Evolutionary conservation across 2,797 vertebrate species (phyloP), one percentile per base, ranked within the genome.

Genomic region (Siniperca undulata): DNA sequence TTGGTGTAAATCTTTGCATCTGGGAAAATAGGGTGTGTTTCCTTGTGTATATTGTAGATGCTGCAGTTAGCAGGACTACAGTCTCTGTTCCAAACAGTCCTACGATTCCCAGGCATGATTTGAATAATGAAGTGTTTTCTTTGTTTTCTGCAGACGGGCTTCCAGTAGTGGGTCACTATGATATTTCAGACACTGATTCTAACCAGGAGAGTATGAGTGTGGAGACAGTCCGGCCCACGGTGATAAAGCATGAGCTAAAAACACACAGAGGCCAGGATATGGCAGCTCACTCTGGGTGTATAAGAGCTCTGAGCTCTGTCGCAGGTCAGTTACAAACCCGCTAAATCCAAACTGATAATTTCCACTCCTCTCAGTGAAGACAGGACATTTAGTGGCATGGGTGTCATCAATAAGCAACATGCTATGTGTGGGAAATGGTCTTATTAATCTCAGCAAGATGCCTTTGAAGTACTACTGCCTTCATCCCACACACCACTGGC

Each of bases 171-270:
- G 97, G 97, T 95, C 97, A 98, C 95, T 99, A 97, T 92, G 97
- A 99, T 96, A 96, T 99, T 95, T 99, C 98, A 93, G 98, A 98
- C 95, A 98, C 98, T 94, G 97, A 98, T 96, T 99, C 98, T 90
- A 98, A 99, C 94, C 97, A 96, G 85, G 98, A 98, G 94, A 96
- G 96, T 95, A 95, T 98, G 95, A 97, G 95, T 94, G 97, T 97
- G 95, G 97, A 94, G 89, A 96, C 96, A 97, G 93, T 96, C 95
- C 98, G 96, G 83, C 96, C 97, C 1, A 96, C 96, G 91, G 97
- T 97, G 87, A 97, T 97, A 92, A 97, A 96, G 95, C 96, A 97
- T 96, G 97, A 98, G 93, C 97, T 97, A 95, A 97, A 96, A 95
- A 97, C 96, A 90, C 91, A 97, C 94, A 95, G 93, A 94, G 96